A percentile compares a stretch with the other conserved stretches of the same genome.
phyloP scores from a whole-genome alignment of 2,797 vertebrate species.

The Platyrinchus mystaceus region DNA sequence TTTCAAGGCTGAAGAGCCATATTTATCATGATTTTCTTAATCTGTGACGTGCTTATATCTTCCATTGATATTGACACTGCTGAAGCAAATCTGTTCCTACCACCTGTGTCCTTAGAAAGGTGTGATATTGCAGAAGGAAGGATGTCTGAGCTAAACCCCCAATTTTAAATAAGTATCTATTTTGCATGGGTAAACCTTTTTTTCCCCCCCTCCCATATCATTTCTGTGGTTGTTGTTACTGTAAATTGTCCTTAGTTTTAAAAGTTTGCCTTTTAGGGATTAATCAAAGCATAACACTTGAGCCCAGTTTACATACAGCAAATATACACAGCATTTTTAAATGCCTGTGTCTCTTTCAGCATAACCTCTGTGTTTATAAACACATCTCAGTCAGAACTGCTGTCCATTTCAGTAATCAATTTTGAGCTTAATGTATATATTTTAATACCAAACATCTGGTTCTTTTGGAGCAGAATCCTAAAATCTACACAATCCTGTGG shows the following conservation, averaged over 20 bases:
- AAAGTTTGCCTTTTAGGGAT: not conserved
- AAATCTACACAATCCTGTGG: not conserved
- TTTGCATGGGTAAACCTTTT: not conserved
- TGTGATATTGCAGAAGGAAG: not conserved
- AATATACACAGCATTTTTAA: not conserved
- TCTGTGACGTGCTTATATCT: not conserved
- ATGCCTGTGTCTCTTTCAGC: not conserved
- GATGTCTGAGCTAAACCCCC: not conserved
- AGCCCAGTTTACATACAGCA: not conserved
- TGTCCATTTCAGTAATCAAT: conserved; percentile 3
- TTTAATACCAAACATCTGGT: conserved; percentile 20
- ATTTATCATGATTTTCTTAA: not conserved
- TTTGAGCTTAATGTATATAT: conserved; percentile 11
- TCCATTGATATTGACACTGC: not conserved
- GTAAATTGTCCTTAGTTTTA: not conserved
- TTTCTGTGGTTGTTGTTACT: not conserved
- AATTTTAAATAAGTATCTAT: not conserved
- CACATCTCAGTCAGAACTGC: not conserved
- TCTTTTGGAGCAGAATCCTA: not conserved
- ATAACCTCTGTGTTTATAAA: conserved; percentile 26
- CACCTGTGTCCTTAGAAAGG: not conserved
- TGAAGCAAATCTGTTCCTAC: not conserved
- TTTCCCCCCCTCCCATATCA: not conserved
- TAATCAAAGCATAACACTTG: conserved; percentile 16
- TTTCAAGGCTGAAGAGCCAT: not conserved